These are phyloP conservation scores for Lapara coniferarum DNA, from an alignment of 2,888 invertebrate species.

Conservation along the genomic window DNA sequence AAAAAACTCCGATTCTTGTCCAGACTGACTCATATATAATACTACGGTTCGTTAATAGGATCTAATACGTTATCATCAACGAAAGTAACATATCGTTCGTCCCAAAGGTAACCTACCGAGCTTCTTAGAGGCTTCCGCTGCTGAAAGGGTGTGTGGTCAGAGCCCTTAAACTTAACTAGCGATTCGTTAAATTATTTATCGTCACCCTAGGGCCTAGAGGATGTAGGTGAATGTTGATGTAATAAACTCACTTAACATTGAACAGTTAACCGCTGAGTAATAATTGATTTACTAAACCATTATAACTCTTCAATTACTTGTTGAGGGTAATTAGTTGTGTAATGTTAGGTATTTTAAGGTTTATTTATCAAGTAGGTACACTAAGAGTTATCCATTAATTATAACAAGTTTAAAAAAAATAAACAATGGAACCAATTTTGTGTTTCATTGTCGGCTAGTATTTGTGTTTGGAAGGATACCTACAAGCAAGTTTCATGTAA, in stretches of 20 bases:
- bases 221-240: slow-evolving; percentile 47
- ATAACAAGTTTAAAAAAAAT: too few species aligned
- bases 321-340: background rate
- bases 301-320: background rate
- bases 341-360: background rate
- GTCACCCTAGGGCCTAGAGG: slow-evolving; percentile 57
- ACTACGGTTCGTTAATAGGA: slow-evolving; percentile 4
- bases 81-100: slow-evolving; percentile 46
- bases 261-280: background rate
- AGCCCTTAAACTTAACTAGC: slow-evolving; percentile 72
- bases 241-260: slow-evolving; percentile 48
- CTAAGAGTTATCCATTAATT: too few species aligned
- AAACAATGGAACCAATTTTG: too few species aligned
- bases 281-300: slow-evolving; percentile 23
- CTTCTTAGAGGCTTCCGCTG: slow-evolving; percentile 74
- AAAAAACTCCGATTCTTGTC: too few species aligned
- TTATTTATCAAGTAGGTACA: too few species aligned
- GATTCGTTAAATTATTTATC: slow-evolving; percentile 79
- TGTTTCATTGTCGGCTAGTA: too few species aligned
- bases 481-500: too few species aligned
- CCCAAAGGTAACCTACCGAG: slow-evolving; percentile 61
- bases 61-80: slow-evolving; percentile 38
- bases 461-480: too few species aligned
- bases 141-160: slow-evolving; percentile 79
- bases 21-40: too few species aligned